Percentiles rank a stretch among this genome's conserved stretches.
Evolutionary conservation across 2,888 invertebrate genomes (phyloP).

Genomic region (Eupithecia subfuscata): DNA sequence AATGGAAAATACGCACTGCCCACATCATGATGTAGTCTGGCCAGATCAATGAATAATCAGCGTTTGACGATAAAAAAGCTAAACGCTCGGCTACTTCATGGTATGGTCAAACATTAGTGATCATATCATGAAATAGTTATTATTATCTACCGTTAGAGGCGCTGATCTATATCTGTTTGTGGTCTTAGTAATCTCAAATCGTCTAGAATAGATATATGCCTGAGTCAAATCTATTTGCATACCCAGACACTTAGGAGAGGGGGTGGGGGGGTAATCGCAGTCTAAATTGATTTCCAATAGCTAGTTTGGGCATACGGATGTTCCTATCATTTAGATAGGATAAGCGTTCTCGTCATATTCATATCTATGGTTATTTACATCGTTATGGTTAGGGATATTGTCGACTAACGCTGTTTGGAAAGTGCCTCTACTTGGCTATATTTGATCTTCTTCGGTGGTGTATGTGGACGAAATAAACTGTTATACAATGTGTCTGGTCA

Average conservation of each 20-base stretch:
- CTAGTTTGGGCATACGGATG: slow-evolving; percentile 13
- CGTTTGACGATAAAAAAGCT: too few species aligned
- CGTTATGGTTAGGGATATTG: not conserved
- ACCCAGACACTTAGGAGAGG: not conserved
- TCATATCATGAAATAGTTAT: too few species aligned
- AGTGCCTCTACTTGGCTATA: not conserved
- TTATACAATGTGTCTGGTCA: too few species aligned
- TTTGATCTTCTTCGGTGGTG: too few species aligned
- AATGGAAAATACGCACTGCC: too few species aligned
- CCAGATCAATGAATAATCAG: too few species aligned
- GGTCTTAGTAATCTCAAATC: not conserved
- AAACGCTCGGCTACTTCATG: too few species aligned
- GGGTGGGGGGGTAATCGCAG: not conserved
- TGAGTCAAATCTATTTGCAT: not conserved
- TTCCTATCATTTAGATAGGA: slow-evolving; percentile 24
- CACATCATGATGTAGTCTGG: too few species aligned
- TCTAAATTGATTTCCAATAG: slow-evolving; percentile 25
- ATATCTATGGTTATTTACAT: slow-evolving; percentile 3
- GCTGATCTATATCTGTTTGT: too few species aligned
- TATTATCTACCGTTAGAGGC: too few species aligned
- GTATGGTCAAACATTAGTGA: too few species aligned
- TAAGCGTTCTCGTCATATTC: slow-evolving; percentile 17
- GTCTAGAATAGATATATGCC: not conserved
- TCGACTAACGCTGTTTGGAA: not conserved
- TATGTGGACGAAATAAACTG: too few species aligned